Base-by-base conservation (phyloP, 2,113 vertebrate species). In the Himantopus leucocephalus region DNA sequence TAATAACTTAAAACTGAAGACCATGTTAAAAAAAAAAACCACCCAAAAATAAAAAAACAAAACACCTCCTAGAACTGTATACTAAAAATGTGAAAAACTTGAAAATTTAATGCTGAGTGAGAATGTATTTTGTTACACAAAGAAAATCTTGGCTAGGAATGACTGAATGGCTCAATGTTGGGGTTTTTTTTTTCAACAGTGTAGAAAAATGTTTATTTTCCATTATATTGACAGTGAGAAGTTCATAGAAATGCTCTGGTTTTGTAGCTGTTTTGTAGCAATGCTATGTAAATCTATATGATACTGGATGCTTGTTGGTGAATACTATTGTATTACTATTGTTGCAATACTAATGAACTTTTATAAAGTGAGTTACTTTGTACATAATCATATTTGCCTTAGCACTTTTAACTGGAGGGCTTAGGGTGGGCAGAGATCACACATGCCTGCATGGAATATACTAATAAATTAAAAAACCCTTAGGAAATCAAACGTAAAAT, bases 351-450 rank as follows among this genome's bases (percentile, higher is more conserved):
- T 45, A 78, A 70, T 48, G 70, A 94, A 84, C 58, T 97, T 95
- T 90, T 92, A 93, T 94, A 92, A 95, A 94, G 85, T 88, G n/a
- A 50, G 9, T 92, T 92, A 45, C 37, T 95, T 89, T 66, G 32
- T 84, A 63, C 37, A 20, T 70, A 56, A 62, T 58, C 10, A 8
- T 71, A 29, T 63, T 67, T 29, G 47, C 63, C 16, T 64, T 79
- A 62, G 90, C 34, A 87, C 34, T 79, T 95, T 10, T 62, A 78
- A 41, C 32, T 77, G 55, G 30, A 83, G 64, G 55, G 12, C 14
- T 64, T 78, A 63, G 10, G 14, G 14, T 64, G 53, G 66, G 37
- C 80, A 67, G n/a, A 80, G 47, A 34, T 75, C 19, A 30, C 13
- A 15, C 12, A 5, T 7, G 2, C 21, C 6, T 78, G 11, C 13